phyloP scores from a whole-genome alignment of 2,888 invertebrate genomes.

The Phlogophora meticulosa region DNA sequence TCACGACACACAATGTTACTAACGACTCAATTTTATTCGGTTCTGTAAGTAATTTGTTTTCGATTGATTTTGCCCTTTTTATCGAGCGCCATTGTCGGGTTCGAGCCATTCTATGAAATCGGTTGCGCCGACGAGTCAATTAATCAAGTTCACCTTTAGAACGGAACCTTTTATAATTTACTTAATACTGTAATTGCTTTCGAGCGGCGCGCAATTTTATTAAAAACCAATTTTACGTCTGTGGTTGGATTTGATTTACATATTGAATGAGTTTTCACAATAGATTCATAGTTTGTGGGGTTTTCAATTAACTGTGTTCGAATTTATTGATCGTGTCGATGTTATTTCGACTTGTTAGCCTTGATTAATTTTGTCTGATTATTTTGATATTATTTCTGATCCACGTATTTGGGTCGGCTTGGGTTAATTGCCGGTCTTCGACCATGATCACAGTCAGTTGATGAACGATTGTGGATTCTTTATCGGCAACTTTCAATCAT shows the following conservation, averaged over 20 bases:
- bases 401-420: not conserved
- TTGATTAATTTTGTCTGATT: slow-evolving; percentile 17
- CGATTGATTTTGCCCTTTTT: slow-evolving; percentile 75
- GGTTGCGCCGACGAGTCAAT: slow-evolving; percentile 64
- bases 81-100: slow-evolving; percentile 61
- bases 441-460: not conserved
- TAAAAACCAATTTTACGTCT: slow-evolving; percentile 58
- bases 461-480: not conserved
- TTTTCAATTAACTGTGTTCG: slow-evolving; percentile 37
- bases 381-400: slow-evolving; percentile 18
- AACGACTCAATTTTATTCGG: slow-evolving; percentile 76
- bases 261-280: slow-evolving; percentile 46
- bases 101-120: slow-evolving; percentile 54
- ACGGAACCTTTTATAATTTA: slow-evolving; percentile 71
- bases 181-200: slow-evolving; percentile 73
- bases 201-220: slow-evolving; percentile 59
- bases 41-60: slow-evolving; percentile 81
- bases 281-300: slow-evolving; percentile 30
- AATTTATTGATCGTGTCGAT: slow-evolving; percentile 30
- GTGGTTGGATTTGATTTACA: slow-evolving; percentile 46
- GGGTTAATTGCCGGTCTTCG: not conserved
- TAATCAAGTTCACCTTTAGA: slow-evolving; percentile 69
- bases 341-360: slow-evolving; percentile 32
- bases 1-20: slow-evolving; percentile 77
- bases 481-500: not conserved